Conservation (phyloP, 2,797 vertebrate species). For the Sebastes trivittatus region DNA sequence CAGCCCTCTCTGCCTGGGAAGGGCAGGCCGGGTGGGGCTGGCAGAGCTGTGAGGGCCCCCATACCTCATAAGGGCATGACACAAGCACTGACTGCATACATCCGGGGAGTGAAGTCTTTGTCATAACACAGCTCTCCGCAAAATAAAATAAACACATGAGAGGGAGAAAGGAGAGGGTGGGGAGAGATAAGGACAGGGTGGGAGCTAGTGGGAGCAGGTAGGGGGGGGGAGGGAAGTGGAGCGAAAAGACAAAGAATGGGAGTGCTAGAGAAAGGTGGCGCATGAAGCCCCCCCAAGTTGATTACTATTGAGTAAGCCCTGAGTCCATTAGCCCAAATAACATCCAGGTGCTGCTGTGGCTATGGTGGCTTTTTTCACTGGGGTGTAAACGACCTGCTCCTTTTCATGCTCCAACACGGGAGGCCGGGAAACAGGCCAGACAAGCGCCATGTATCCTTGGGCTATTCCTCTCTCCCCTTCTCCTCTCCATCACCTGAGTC, state of each 20-base stretch:
- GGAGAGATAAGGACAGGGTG: slow-evolving; percentile 64
- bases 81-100: slow-evolving; percentile 76
- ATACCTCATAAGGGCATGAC: slow-evolving; percentile 83
- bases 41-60: slow-evolving; percentile 68
- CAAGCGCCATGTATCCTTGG: slow-evolving; percentile 71
- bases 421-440: slow-evolving; percentile 84
- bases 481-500: slow-evolving; percentile 73
- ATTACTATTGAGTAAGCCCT: slow-evolving; percentile 80
- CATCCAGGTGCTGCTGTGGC: slow-evolving; percentile 84
- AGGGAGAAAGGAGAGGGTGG: slow-evolving; percentile 53
- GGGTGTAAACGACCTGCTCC: slow-evolving; percentile 82
- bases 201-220: slow-evolving; percentile 43
- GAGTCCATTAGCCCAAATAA: slow-evolving; percentile 85
- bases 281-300: slow-evolving; percentile 80
- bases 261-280: slow-evolving; percentile 50
- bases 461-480: slow-evolving; percentile 68
- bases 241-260: slow-evolving; percentile 30
- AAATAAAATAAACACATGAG: slow-evolving; percentile 78
- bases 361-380: slow-evolving; percentile 76
- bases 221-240: neutral
- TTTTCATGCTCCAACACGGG: slow-evolving; percentile 83
- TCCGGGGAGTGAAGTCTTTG: slow-evolving; percentile 77
- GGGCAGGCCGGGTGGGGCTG: slow-evolving; percentile 66
- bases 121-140: slow-evolving; percentile 75
- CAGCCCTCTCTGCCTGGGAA: slow-evolving; percentile 45